These are phyloP conservation scores for Scylla paramamosain DNA, from an alignment of 1,140 invertebrate genomes.

Conservation along the genomic window DNA sequence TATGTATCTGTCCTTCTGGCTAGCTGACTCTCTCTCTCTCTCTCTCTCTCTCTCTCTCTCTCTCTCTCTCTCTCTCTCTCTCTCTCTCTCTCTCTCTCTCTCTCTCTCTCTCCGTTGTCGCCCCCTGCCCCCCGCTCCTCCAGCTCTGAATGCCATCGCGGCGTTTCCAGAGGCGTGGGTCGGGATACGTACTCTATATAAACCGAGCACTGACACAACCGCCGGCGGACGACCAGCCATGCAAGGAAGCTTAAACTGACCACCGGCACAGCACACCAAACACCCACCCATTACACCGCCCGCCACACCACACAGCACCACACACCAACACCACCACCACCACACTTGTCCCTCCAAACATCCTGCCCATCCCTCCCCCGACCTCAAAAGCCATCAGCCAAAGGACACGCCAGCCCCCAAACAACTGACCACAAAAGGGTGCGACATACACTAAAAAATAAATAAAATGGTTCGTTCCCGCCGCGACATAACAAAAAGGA, in stretches of 20 bases:
- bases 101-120: no score
- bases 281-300: background rate
- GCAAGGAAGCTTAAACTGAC: conserved; percentile 1
- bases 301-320: background rate
- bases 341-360: background rate
- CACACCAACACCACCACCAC: background rate
- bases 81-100: no score
- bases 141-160: background rate
- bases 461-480: background rate
- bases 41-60: conserved; percentile 29
- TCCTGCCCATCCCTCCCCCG: background rate
- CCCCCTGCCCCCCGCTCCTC: background rate
- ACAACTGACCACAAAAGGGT: background rate
- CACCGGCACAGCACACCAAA: background rate
- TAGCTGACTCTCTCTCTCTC: conserved; percentile 24
- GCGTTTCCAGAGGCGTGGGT: background rate
- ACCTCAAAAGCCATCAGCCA: background rate
- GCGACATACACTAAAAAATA: background rate
- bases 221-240: background rate
- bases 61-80: background rate
- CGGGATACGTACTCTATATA: background rate
- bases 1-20: background rate
- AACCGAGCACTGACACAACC: background rate
- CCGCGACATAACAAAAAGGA: background rate
- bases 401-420: background rate